Percentiles rank a stretch among this genome's conserved stretches.
Evolutionary conservation across 37 sponge, comb jelly and placozoan species (phyloP).

Genomic region (Corticium candelabrum): DNA sequence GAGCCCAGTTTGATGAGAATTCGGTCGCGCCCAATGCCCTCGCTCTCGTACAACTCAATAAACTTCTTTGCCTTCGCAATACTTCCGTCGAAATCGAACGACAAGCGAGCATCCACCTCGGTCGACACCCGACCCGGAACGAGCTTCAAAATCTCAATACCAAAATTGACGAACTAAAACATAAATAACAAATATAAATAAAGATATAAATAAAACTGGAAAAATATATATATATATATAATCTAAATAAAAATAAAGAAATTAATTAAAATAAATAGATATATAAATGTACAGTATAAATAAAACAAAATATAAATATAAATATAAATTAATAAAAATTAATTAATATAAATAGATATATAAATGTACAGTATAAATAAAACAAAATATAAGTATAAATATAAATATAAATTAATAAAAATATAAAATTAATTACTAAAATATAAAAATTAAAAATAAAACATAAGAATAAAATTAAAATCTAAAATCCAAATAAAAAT

Average conservation of each 20-base stretch:
- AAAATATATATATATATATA: not conserved
- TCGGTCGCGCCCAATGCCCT: slow-evolving; percentile 79
- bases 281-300: no score
- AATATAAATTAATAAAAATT: no score
- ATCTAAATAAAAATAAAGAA: not conserved
- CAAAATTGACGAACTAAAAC: slow-evolving; percentile 88
- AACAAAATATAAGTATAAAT: no score
- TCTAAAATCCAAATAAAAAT: no score
- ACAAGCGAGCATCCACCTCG: slow-evolving; percentile 96
- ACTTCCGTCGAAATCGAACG: slow-evolving; percentile 74
- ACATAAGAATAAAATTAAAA: no score
- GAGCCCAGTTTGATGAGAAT: slow-evolving; percentile 90
- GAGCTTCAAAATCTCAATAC: slow-evolving; percentile 82
- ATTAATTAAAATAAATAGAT: not conserved
- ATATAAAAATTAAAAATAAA: no score
- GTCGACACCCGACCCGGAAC: slow-evolving; percentile 97
- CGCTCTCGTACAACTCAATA: slow-evolving; percentile 83
- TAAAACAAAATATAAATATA: no score
- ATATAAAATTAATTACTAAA: no score
- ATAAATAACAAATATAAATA: no score
- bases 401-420: no score
- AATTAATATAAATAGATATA: no score
- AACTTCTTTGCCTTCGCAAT: slow-evolving; percentile 79
- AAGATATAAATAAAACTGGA: not conserved
- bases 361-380: no score